Evolutionary conservation across 1,140 invertebrate genomes (phyloP).

Genomic region (Drosophila aff.): DNA sequence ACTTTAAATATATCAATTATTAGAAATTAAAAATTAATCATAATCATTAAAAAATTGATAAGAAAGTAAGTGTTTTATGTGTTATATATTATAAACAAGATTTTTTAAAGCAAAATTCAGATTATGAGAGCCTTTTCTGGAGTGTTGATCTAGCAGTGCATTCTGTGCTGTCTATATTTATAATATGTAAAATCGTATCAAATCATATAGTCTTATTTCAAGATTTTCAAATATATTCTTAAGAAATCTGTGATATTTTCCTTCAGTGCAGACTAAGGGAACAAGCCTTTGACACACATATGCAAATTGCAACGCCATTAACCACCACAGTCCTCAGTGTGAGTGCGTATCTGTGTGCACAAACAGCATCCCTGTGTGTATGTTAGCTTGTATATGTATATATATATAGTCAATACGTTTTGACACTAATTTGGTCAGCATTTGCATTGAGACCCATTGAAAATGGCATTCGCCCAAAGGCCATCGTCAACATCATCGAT

Average conservation of each 20-base stretch:
- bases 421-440: constrained; percentile 78
- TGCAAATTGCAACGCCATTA: constrained; percentile 77
- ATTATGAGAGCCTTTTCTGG: too few species aligned
- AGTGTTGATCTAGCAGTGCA: too few species aligned
- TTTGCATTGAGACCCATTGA: constrained; percentile 76
- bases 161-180: background rate
- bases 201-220: background rate
- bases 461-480: constrained; percentile 63
- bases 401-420: constrained; percentile 72
- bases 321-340: constrained; percentile 43
- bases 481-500: constrained; percentile 51
- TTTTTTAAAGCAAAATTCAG: background rate
- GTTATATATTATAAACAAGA: background rate
- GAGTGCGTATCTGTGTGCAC: constrained; percentile 19
- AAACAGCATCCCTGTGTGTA: constrained; percentile 10
- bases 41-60: background rate
- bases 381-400: constrained; percentile 6
- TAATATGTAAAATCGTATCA: background rate
- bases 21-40: too few species aligned
- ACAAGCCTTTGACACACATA: constrained; percentile 65
- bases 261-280: constrained; percentile 8
- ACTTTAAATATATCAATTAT: background rate
- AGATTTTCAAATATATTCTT: background rate
- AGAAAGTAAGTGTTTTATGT: background rate
- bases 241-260: background rate